Percentiles rank a stretch among this genome's conserved stretches.
These are phyloP conservation scores for Saguinus imperator DNA, from an alignment of 2,113 vertebrate genomes.

Conservation along the genomic window DNA sequence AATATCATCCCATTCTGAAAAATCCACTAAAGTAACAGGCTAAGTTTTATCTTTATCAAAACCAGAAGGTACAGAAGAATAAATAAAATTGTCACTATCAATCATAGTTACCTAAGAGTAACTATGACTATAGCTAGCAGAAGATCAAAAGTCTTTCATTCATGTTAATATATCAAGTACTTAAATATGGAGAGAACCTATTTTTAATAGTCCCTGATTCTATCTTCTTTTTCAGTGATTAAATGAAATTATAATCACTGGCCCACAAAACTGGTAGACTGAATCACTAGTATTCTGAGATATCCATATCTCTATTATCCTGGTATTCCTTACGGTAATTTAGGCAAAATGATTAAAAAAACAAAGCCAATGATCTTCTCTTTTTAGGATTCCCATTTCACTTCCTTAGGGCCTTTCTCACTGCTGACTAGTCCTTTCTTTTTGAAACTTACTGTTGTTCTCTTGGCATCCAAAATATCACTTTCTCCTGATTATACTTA, in stretches of 20 bases:
- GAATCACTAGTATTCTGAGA: conserved; percentile 25
- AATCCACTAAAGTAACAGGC: neutral
- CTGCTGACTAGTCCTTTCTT: neutral
- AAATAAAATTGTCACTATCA: conserved; percentile 31
- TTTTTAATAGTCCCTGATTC: neutral
- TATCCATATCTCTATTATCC: neutral
- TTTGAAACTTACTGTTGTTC: conserved; percentile 33
- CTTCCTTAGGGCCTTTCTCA: neutral
- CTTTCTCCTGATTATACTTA: conserved; percentile 18
- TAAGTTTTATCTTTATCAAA: conserved; percentile 37
- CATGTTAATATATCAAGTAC: neutral
- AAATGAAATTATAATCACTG: conserved; percentile 23
- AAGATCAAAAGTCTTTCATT: neutral
- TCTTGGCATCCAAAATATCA: conserved; percentile 23
- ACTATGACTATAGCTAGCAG: neutral
- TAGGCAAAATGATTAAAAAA: neutral
- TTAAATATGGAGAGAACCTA: neutral
- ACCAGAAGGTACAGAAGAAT: neutral
- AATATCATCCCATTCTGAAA: neutral
- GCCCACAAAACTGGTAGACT: neutral
- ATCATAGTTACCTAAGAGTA: conserved; percentile 26
- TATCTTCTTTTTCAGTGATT: conserved; percentile 7
- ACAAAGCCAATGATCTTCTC: neutral
- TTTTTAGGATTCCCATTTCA: conserved; percentile 18
- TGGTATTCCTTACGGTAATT: neutral